These are phyloP conservation scores for Chelonus insularis DNA, from an alignment of 1,140 invertebrate genomes.

Conservation along the genomic window DNA sequence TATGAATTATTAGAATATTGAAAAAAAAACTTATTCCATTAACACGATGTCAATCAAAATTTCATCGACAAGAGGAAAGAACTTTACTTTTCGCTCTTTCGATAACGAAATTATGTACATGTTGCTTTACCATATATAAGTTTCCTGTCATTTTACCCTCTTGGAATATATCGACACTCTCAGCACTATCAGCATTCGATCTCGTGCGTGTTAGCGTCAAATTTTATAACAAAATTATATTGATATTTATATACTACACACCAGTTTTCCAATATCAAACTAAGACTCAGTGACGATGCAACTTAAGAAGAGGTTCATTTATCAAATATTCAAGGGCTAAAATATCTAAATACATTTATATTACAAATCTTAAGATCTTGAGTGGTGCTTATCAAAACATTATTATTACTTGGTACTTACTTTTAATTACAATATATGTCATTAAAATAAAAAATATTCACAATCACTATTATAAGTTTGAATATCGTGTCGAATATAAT, in stretches of 20 bases:
- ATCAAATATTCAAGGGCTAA: background rate
- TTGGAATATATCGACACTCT: conserved; percentile 16
- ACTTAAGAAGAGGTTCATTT: background rate
- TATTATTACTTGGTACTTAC: too few relatives aligned
- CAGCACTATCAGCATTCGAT: conserved; percentile 5
- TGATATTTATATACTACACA: conserved; percentile 6
- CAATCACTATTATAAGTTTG: too few relatives aligned
- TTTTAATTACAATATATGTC: too few relatives aligned
- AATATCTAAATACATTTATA: too few relatives aligned
- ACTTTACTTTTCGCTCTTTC: background rate
- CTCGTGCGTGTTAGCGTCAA: conserved; percentile 10
- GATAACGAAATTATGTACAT: background rate
- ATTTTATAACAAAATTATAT: conserved; percentile 25
- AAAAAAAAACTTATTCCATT: background rate
- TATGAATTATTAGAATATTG: too few relatives aligned
- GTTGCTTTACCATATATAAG: background rate
- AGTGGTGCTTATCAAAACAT: too few relatives aligned
- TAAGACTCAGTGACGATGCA: background rate
- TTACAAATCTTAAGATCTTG: too few relatives aligned
- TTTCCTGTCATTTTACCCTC: background rate
- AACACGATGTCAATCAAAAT: background rate
- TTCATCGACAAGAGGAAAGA: background rate
- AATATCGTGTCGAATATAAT: too few relatives aligned
- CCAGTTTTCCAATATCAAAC: background rate
- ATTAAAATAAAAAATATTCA: too few relatives aligned